Conservation (phyloP, 2,888 invertebrate genomes). For the Amphipoea oculea region DNA sequence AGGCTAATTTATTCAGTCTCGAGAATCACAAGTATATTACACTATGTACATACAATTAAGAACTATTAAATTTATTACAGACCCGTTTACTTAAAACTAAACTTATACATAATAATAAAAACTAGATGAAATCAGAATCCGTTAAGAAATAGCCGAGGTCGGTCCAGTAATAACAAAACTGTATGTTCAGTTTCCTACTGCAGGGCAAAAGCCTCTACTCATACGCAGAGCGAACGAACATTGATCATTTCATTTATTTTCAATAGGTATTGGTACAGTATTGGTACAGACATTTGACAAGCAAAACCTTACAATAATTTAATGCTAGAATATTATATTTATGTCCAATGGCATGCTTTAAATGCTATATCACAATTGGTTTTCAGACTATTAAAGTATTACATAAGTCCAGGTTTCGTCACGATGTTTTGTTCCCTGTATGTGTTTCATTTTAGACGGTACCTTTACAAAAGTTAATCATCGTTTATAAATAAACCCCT, state of each 20-base stretch:
- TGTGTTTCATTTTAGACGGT: background rate
- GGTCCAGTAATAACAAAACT: constrained; percentile 48
- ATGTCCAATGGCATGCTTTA: no score
- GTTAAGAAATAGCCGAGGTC: constrained; percentile 59
- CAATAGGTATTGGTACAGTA: background rate
- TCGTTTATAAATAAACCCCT: no score
- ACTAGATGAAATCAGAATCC: constrained; percentile 60
- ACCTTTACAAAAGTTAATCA: no score
- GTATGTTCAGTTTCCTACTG: background rate
- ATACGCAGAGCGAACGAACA: background rate
- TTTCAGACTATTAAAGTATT: background rate
- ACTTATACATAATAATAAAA: constrained; percentile 36
- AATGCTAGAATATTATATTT: no score
- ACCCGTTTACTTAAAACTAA: constrained; percentile 72
- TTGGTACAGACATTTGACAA: background rate
- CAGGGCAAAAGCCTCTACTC: background rate
- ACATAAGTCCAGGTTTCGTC: background rate
- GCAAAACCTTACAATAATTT: no score
- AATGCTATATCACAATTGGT: background rate
- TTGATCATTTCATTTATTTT: background rate
- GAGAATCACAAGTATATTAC: constrained; percentile 73
- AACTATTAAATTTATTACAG: constrained; percentile 73
- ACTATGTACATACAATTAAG: constrained; percentile 78
- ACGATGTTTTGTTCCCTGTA: background rate
- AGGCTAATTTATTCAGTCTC: constrained; percentile 82